Base-by-base conservation (phyloP, 2,113 vertebrate species). In the Ascaphus truei region DNA sequence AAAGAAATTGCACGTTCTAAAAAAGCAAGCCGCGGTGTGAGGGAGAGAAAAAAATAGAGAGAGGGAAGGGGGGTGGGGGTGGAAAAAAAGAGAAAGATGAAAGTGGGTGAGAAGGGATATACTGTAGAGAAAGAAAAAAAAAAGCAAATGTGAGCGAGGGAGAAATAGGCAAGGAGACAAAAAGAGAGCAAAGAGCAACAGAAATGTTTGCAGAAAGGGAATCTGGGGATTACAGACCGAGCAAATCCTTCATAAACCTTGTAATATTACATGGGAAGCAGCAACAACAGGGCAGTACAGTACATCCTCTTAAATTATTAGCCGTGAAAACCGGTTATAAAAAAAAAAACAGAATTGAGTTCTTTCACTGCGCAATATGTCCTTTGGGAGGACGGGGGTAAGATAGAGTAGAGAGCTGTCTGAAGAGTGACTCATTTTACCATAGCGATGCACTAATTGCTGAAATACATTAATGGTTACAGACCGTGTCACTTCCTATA, bases 1-100 rank as follows among this genome's bases (percentile, higher is more conserved):
- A 69, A 60, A 59, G 55, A 60, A 69, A 58, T 69, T 69, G 33
- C 66, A 69, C 41, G 11, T 69, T 69, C 45, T 69, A 59, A 69
- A 69, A 69, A 69, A 69, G 56, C 55, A 48, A 51, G 31, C 22
- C 53, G 25, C 50, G 66, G 66, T 60, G 66, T 60, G 55, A 69
- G 55, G 39, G 45, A 39, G 34, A 30, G 37, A 67, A 45, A 34
- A n/a, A n/a, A n/a, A n/a, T n/a, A n/a, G n/a, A n/a, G 29, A 57
- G 56, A 20, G 41, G n/a, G 31, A 59, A 59, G 29, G 51, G 65
- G 41, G 25, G 53, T 15, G 55, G 39, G 18, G 20, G 55, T n/a
- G 10, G 20, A 10, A 47, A 68, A 43, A 31, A 4, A 53, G n/a
- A 26, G 16, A 60, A 48, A 60, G 16, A 31, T 13, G 18, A 1